These are phyloP conservation scores for Saccostrea cuccullata DNA, from an alignment of 1,140 invertebrate genomes.

Conservation along the genomic window DNA sequence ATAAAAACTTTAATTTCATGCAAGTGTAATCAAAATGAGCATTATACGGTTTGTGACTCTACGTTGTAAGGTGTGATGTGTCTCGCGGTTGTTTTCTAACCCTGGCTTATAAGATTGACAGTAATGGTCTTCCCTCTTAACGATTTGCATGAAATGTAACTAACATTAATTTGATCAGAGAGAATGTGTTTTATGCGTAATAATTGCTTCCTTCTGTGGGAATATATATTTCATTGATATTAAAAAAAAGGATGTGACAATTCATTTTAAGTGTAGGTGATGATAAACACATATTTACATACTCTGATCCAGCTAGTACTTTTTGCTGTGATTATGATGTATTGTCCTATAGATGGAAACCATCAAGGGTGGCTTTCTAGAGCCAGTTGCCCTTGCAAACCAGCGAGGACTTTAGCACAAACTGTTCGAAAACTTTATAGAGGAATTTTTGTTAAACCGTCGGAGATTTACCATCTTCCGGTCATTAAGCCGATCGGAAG, in stretches of 20 bases:
- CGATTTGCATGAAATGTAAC: neutral
- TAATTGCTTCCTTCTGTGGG: neutral
- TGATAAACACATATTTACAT: neutral
- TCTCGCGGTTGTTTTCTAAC: too few relatives aligned
- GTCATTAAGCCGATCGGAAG: neutral
- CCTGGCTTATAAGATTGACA: neutral
- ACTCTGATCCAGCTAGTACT: neutral
- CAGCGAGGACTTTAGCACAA: neutral
- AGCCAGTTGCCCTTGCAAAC: neutral
- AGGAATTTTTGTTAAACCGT: neutral
- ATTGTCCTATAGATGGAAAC: neutral
- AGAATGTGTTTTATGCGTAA: neutral
- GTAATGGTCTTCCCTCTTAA: neutral
- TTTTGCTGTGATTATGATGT: neutral
- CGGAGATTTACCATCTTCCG: neutral
- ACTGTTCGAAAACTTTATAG: slow-evolving; percentile 17
- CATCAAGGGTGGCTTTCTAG: neutral
- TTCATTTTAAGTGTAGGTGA: neutral
- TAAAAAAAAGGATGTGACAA: neutral
- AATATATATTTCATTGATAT: neutral
- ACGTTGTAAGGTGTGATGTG: neutral
- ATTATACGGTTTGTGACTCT: neutral
- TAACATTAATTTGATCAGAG: neutral
- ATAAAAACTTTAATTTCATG: slow-evolving; percentile 1
- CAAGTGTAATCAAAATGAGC: slow-evolving; percentile 14